Conservation (phyloP, 2,113 vertebrate species). For the Mustelus asterias region DNA sequence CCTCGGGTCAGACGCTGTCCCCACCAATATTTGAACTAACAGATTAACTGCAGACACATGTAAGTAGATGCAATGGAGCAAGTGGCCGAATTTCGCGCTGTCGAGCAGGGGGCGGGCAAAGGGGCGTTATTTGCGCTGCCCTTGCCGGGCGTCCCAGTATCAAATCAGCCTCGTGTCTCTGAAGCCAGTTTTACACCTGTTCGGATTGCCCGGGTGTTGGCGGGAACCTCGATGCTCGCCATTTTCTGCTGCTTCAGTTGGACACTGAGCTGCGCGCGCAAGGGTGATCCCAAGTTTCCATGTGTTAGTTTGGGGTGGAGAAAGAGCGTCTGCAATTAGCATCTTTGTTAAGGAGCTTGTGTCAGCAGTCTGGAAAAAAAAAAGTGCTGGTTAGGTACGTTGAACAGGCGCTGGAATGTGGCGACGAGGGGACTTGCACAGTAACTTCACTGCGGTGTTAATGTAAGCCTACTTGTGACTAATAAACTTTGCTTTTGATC, state of each 20-base stretch:
- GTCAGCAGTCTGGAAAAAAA: too few relatives aligned
- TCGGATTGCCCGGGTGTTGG: background rate
- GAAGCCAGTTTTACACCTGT: background rate
- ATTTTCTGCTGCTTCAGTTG: background rate
- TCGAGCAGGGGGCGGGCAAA: background rate
- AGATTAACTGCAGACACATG: background rate
- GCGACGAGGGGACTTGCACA: too few relatives aligned
- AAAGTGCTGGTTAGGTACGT: too few relatives aligned
- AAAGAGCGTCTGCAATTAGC: background rate
- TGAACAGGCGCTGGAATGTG: too few relatives aligned
- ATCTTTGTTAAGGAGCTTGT: background rate
- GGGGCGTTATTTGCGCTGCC: background rate
- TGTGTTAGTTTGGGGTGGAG: background rate
- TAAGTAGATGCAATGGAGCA: background rate
- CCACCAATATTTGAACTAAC: conserved; percentile 25
- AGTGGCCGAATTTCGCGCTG: background rate
- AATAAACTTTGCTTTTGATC: too few relatives aligned
- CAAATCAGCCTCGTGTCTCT: background rate
- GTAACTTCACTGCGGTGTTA: too few relatives aligned
- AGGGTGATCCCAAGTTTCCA: background rate
- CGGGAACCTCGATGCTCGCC: background rate
- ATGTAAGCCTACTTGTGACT: too few relatives aligned
- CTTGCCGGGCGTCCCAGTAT: background rate
- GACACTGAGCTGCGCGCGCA: background rate
- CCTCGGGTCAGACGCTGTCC: conserved; percentile 33